These are phyloP conservation scores for Andrena dorsata DNA, from an alignment of 2,888 invertebrate genomes.

Conservation along the genomic window DNA sequence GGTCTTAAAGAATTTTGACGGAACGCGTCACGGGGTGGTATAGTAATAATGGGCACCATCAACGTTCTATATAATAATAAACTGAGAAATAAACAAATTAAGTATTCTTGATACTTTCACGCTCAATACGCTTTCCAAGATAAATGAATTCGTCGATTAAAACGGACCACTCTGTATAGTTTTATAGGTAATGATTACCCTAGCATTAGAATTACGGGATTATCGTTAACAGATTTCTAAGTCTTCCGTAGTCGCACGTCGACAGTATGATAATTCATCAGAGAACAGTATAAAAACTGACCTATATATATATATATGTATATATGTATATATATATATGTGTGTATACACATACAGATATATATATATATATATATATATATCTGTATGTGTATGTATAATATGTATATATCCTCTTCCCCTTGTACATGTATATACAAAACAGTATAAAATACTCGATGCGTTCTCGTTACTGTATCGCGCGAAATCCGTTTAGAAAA, in stretches of 20 bases:
- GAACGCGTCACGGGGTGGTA: neutral
- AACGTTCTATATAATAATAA: no score
- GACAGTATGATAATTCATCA: conserved; percentile 8
- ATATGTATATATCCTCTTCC: conserved; percentile 39
- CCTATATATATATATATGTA: conserved; percentile 14
- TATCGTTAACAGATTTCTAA: conserved; percentile 52
- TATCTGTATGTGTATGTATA: conserved; percentile 30
- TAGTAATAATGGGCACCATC: no score
- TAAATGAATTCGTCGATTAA: neutral
- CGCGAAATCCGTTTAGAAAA: conserved; percentile 44
- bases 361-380: conserved; percentile 3
- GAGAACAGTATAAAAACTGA: conserved; percentile 55
- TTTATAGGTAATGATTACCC: conserved; percentile 55
- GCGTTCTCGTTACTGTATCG: conserved; percentile 22
- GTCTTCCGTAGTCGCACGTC: conserved; percentile 18
- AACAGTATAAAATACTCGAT: conserved; percentile 67
- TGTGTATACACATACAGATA: neutral
- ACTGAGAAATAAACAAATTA: no score
- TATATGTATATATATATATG: conserved; percentile 17
- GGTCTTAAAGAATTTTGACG: neutral
- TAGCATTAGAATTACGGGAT: conserved; percentile 48
- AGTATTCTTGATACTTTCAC: neutral
- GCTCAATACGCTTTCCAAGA: neutral
- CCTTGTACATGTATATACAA: conserved; percentile 60
- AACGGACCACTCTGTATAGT: conserved; percentile 8